Base-by-base conservation (phyloP, 2,113 vertebrate species). In the Paralichthys olivaceus region DNA sequence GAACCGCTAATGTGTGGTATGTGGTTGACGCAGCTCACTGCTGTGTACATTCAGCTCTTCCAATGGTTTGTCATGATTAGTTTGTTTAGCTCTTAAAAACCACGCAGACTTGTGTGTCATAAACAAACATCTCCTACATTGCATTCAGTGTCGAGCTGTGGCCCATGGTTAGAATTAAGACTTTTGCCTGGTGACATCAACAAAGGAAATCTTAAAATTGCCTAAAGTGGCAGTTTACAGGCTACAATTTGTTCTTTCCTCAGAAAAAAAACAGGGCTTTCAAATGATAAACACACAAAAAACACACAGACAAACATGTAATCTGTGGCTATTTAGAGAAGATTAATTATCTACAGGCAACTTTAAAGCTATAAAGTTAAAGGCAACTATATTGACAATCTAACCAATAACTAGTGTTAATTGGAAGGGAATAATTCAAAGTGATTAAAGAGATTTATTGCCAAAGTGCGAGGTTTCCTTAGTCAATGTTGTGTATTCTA, bases 51-150 rank as follows among this genome's bases (percentile, higher is more conserved):
- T 82, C 54, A 68, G 79, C 80, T 81, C 77, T 58, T 75, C 67
- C 73, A 55, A 69, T 49, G 83, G 72, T 79, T 89, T 79, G 79
- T 83, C 80, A 49, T 93, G 90, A 93, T 87, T 93, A 81, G 84
- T 85, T 87, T 94, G 90, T 93, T 93, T 90, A 86, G 84, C 79
- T 87, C 77, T 82, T 66, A 54, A 78, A 86, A 88, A 85, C 84
- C 81, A 34, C 85, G 58, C 75, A 14, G 73, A 63, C 78, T 77
- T 75, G 37, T 69, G 57, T 53, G 67, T 69, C 63, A 47, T 88
- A 90, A 90, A 92, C 89, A 89, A 90, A 77, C 83, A 90, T 89
- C 55, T 63, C 43, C 63, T 7, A 22, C 64, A 67, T 37, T 58
- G 72, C 7, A 45, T 58, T 79, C 72, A 64, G 64, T 43, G 75